A percentile compares a stretch with the other conserved stretches of the same genome.
Conservation (phyloP, 2,113 vertebrate species). For the Scolopax mira region DNA sequence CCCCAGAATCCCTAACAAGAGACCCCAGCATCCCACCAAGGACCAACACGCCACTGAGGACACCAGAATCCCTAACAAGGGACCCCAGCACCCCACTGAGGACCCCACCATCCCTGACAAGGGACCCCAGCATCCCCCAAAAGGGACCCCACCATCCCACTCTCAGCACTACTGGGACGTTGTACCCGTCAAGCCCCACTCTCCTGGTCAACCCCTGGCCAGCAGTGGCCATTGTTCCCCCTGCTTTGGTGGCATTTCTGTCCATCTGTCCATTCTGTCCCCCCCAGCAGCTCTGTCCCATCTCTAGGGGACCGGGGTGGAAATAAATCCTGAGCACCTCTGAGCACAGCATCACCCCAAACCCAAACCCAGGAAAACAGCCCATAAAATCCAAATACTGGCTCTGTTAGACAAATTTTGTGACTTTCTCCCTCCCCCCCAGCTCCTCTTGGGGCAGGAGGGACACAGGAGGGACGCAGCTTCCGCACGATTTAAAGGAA, state of each 20-base stretch:
- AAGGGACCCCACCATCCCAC: neutral
- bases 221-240: rapidly evolving
- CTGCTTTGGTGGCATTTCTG: neutral
- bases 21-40: neutral
- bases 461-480: neutral
- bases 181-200: neutral
- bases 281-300: neutral
- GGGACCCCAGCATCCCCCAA: neutral
- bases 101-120: no score
- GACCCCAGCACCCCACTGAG: neutral
- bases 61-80: no score
- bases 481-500: neutral
- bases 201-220: neutral
- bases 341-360: neutral
- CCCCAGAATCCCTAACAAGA: no score
- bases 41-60: neutral
- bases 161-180: neutral
- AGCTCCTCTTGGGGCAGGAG: neutral
- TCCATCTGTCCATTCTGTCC: neutral
- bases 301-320: neutral
- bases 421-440: neutral
- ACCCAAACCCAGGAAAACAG: neutral
- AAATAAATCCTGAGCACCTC: neutral
- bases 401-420: rapidly evolving
- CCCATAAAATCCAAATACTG: neutral